phyloP scores from a whole-genome alignment of 2,113 vertebrate species.

The Tautogolabrus adspersus region DNA sequence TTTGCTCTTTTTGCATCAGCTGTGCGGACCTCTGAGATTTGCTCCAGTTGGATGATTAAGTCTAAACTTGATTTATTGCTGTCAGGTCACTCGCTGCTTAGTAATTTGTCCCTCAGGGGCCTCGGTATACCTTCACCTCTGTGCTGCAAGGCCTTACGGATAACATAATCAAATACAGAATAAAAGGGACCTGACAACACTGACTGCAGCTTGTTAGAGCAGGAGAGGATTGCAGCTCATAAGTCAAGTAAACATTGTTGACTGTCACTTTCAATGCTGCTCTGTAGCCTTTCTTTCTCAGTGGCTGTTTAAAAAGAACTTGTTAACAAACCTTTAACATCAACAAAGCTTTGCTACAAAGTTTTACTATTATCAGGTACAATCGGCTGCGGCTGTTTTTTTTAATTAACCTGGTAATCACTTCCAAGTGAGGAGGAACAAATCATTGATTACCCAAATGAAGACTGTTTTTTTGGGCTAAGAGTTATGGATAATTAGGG shows the following conservation, averaged over 20 bases:
- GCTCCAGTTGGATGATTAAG: conserved; percentile 3
- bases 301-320: too few species aligned
- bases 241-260: neutral
- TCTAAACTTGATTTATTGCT: conserved; percentile 24
- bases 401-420: too few species aligned
- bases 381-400: too few species aligned
- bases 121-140: neutral
- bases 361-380: too few species aligned
- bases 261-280: neutral
- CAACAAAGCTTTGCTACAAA: too few species aligned
- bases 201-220: conserved; percentile 2
- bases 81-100: neutral
- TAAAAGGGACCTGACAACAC: neutral
- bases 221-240: neutral
- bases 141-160: neutral
- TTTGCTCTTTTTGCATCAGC: neutral
- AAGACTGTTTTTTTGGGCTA: too few species aligned
- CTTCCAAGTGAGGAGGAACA: too few species aligned
- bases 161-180: neutral
- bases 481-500: too few species aligned
- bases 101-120: conserved; percentile 1
- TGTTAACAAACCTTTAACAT: too few species aligned
- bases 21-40: neutral
- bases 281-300: neutral
- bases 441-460: too few species aligned